Evolutionary conservation across 2,113 vertebrate genomes (phyloP), one percentile per base, ranked within the genome.

Genomic region (Melanostigma gelatinosum): DNA sequence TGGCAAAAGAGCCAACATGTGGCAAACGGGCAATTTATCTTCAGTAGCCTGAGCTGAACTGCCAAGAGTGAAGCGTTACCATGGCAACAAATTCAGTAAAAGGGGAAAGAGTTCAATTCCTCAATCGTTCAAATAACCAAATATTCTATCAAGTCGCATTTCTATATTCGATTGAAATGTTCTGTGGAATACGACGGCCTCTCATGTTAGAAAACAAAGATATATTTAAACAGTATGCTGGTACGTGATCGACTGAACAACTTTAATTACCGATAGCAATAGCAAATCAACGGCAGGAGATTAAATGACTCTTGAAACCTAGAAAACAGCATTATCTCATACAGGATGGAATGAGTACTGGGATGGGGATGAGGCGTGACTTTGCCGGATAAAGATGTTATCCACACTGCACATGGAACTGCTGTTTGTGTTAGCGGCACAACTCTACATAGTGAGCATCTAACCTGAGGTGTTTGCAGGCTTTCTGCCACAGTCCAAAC

Each of bases 1-100:
- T 91, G 89, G 87, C 82, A 85, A 82, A 91, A 85, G 68, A 82
- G 61, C 76, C 87, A 94, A 91, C 93, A 94, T 94, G 93, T 94
- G 90, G 90, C 79, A 88, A 93, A 92, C 90, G 90, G 85, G 80
- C 80, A 75, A 89, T 92, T 89, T 83, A 76, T 91, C 79, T 90
- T 85, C 74, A 81, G 85, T 88, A 80, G 83, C 77, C 64, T 87
- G 65, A n/a, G 57, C 75, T 58, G 65, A 64, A 38, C 34, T 69
- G 87, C 76, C 72, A 87, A 87, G 75, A 72, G 79, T 38, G 63
- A 80, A 68, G 64, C 0, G 76, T 89, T 84, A 60, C 88, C 58
- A 76, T 85, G 63, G 86, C 76, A 87, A 88, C 80, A 79, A 83
- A 85, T 78, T 76, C 75, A 36, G 63, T 63, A 75, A 80, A 55